Base-by-base conservation (phyloP, 2,888 invertebrate genomes). In the Andrena dorsata region DNA sequence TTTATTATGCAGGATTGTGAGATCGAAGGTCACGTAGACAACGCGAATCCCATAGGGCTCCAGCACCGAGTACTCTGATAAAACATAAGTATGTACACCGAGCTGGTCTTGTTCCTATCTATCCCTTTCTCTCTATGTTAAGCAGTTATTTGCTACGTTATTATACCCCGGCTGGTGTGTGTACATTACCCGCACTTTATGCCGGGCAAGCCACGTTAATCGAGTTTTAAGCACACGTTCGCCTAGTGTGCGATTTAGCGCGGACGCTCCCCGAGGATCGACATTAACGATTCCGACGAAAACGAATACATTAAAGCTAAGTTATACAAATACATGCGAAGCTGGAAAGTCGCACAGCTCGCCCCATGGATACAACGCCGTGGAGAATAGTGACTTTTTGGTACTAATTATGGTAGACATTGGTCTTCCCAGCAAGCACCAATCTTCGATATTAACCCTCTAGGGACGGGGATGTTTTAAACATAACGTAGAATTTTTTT, bases 71-170 rank as follows among this genome's bases (percentile, higher is more conserved):
- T 75, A 76, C 71, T 60, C 77, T 81, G 86, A 84, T 87, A 88
- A 88, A 89, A 82, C 84, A 84, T 79, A 85, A 86, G 80, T 84
- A 41, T 16, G 41, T 16, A 85, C 77, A 76, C 61, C 73, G 60
- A 32, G 56, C 70, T 68, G 47, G 74, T 64, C 78, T 71, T 68
- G 60, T 78, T 69, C 41, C 74, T 65, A 75, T 60, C 61, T 56
- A 26, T 41, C 60, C 56, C 78, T 74, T 41, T 41, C 76, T 66
- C 60, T 78, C 84, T 83, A 78, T 82, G 86, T 84, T 87, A 80
- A 86, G 78, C 80, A 86, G 87, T 87, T 86, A 86, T 86, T 85
- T 83, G 87, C 84, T 73, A 75, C 84, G 86, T 89, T 81, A 80
- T 85, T 87, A 87, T 80, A 82, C 66, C 32, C 1, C 7, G 7